Conservation (phyloP, 2,888 invertebrate genomes). For the Clostera curtula region DNA sequence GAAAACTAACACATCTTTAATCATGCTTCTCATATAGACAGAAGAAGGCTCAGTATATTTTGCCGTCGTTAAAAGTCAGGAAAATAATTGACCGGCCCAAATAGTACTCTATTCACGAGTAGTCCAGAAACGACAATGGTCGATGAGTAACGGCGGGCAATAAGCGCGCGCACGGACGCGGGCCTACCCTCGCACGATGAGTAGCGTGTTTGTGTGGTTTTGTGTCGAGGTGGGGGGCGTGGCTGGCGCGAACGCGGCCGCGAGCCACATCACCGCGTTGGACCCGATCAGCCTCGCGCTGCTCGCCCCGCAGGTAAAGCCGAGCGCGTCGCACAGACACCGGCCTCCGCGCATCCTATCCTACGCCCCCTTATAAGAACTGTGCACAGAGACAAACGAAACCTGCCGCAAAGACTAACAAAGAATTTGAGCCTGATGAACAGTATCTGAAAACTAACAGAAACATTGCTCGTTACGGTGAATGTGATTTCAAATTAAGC, state of each 20-base stretch:
- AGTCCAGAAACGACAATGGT: constrained; percentile 21
- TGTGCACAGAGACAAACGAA: neutral
- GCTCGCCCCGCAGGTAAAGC: constrained; percentile 71
- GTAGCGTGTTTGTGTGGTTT: constrained; percentile 74
- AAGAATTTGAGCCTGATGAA: too few relatives aligned
- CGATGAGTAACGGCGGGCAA: constrained; percentile 43
- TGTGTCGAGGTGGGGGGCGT: constrained; percentile 77
- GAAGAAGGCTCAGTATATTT: too few relatives aligned
- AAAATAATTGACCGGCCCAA: constrained; percentile 10
- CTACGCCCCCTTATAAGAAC: neutral
- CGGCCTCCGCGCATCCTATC: constrained; percentile 25
- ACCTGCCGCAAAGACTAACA: constrained; percentile 1
- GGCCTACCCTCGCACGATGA: constrained; percentile 57
- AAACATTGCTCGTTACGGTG: too few relatives aligned
- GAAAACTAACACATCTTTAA: too few relatives aligned
- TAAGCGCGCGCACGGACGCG: constrained; percentile 31
- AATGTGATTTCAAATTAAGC: too few relatives aligned
- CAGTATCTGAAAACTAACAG: too few relatives aligned
- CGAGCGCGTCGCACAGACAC: constrained; percentile 39
- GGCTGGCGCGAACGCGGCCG: constrained; percentile 71
- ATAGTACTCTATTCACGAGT: constrained; percentile 15
- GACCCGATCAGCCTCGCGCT: constrained; percentile 73
- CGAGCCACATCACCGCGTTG: constrained; percentile 73
- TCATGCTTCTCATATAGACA: too few relatives aligned
- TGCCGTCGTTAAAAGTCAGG: too few relatives aligned